phyloP scores from a whole-genome alignment of 1,140 invertebrate species.

The Hyposmocoma kahamanoa region DNA sequence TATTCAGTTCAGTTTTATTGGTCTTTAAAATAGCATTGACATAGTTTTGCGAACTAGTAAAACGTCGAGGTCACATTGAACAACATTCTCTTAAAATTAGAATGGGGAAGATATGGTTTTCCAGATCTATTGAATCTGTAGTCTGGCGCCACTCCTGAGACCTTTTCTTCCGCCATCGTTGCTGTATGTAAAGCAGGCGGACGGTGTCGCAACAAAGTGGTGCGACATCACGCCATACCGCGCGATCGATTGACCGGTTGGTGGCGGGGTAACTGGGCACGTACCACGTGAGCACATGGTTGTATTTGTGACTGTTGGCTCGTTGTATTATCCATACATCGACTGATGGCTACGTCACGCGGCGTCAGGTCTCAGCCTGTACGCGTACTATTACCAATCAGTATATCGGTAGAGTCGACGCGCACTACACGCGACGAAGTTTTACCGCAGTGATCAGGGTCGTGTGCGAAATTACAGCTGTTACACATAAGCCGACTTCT shows the following conservation, averaged over 20 bases:
- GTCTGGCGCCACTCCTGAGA: too few species aligned
- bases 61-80: background rate
- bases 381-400: background rate
- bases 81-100: background rate
- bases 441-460: background rate
- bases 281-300: background rate
- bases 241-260: conserved; percentile 24
- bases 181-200: too few species aligned
- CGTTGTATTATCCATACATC: background rate
- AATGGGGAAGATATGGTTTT: background rate
- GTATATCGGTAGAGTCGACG: conserved; percentile 30
- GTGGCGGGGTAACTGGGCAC: background rate
- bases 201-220: conserved; percentile 53
- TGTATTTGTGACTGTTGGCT: background rate
- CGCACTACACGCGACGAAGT: conserved; percentile 21
- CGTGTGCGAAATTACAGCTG: conserved; percentile 9
- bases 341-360: conserved; percentile 21
- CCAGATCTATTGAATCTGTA: too few species aligned
- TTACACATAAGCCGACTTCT: conserved; percentile 6
- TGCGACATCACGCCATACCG: conserved; percentile 60
- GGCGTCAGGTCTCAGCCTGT: conserved; percentile 12
- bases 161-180: too few species aligned
- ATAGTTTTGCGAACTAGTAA: background rate
- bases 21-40: background rate
- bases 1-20: too few species aligned